Conservation (phyloP, 2,797 vertebrate species). For the Coregonus sp. region DNA sequence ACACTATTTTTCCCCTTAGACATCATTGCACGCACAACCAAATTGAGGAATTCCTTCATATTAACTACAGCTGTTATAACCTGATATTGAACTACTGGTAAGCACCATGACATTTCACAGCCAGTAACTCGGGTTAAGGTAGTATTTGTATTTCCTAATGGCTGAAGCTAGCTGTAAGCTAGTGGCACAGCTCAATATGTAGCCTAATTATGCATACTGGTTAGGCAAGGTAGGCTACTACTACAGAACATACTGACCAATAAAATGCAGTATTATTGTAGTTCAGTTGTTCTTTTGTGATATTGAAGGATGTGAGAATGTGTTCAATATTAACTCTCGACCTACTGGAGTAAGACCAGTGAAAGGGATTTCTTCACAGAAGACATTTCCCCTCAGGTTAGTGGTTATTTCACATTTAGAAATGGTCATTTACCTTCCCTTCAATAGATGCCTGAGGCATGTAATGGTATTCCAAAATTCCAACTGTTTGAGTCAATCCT, state of each 20-base stretch:
- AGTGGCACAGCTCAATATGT: not conserved
- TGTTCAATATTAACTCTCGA: not conserved
- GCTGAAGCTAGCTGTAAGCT: not conserved
- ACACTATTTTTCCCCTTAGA: too few relatives aligned
- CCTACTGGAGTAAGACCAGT: not conserved
- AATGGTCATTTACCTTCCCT: not conserved
- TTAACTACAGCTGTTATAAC: not conserved
- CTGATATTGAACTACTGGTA: not conserved
- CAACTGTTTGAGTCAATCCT: not conserved
- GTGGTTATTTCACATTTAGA: conserved; percentile 27
- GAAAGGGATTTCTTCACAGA: conserved; percentile 39
- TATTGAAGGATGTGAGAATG: not conserved
- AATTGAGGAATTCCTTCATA: not conserved
- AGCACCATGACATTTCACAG: not conserved
- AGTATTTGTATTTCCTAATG: not conserved
- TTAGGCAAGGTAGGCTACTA: not conserved
- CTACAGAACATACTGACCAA: not conserved
- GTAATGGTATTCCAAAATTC: not conserved
- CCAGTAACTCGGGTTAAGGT: not conserved
- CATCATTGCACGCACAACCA: too few relatives aligned
- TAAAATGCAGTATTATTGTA: not conserved
- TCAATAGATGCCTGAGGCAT: not conserved
- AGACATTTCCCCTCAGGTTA: conserved; percentile 36
- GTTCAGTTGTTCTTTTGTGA: not conserved
- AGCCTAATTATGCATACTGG: not conserved